A percentile compares a stretch with the other conserved stretches of the same genome.
Conservation (phyloP, 2,113 vertebrate genomes). For the Alligator sinensis region DNA sequence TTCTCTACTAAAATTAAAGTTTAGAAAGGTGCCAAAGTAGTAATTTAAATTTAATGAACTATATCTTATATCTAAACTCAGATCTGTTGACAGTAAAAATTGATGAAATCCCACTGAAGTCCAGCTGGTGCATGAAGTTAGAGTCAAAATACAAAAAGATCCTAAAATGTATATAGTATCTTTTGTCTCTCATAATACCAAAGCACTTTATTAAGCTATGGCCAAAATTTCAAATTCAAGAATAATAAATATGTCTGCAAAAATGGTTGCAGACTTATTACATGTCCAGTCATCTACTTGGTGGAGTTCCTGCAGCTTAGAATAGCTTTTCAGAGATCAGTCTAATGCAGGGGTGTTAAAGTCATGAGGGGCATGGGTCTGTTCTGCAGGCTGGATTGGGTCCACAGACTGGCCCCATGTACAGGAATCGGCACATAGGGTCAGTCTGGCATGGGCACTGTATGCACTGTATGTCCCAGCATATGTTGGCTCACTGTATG, state of each 20-base stretch:
- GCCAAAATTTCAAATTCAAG: neutral
- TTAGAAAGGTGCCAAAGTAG: neutral
- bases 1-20: neutral
- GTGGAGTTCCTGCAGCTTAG: neutral
- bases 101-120: neutral
- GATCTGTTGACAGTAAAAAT: neutral
- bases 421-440: too few relatives aligned
- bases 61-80: neutral
- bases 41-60: neutral
- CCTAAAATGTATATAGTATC: neutral
- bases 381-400: too few relatives aligned
- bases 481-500: too few relatives aligned
- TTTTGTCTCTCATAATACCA: neutral
- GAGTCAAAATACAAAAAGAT: neutral
- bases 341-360: neutral
- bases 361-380: neutral
- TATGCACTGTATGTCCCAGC: too few relatives aligned
- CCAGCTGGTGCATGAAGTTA: neutral
- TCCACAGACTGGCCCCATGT: too few relatives aligned
- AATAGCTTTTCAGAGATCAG: neutral
- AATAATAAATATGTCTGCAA: neutral
- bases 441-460: too few relatives aligned
- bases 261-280: neutral
- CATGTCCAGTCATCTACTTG: neutral
- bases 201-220: neutral